Conservation (phyloP, 2,888 invertebrate species). For the Timandra comae region DNA sequence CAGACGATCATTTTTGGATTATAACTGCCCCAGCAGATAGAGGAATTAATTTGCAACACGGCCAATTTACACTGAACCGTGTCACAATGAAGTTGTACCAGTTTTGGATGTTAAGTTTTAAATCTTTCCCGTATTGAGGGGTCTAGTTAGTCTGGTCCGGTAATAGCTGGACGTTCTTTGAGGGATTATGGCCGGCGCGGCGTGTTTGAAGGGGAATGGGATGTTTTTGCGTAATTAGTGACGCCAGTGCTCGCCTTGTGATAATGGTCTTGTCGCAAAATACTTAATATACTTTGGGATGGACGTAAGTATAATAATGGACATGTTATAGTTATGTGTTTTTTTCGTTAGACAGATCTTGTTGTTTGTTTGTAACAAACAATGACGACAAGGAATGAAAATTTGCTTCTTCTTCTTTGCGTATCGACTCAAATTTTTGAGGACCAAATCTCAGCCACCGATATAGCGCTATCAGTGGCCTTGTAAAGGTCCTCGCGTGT, state of each 20-base stretch:
- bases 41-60: constrained; percentile 68
- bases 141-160: constrained; percentile 32
- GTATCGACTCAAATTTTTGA: too few relatives aligned
- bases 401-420: too few relatives aligned
- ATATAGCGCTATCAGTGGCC: too few relatives aligned
- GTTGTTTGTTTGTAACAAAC: too few relatives aligned
- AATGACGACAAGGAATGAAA: too few relatives aligned
- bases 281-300: constrained; percentile 5
- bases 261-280: constrained; percentile 21
- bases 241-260: constrained; percentile 43
- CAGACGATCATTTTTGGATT: constrained; percentile 72
- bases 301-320: constrained; percentile 11
- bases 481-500: too few relatives aligned
- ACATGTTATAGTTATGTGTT: constrained; percentile 7
- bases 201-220: constrained; percentile 53
- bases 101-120: constrained; percentile 12
- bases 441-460: too few relatives aligned
- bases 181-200: constrained; percentile 54
- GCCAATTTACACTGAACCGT: constrained; percentile 44
- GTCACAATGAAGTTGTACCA: constrained; percentile 22
- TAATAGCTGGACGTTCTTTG: constrained; percentile 69
- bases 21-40: constrained; percentile 62
- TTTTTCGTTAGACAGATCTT: too few relatives aligned
- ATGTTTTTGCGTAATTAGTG: constrained; percentile 72
- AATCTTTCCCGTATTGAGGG: constrained; percentile 11